Percentiles rank a stretch among this genome's conserved stretches.
Evolutionary conservation across 2,888 invertebrate genomes (phyloP).

Genomic region (Drosophila birchii): DNA sequence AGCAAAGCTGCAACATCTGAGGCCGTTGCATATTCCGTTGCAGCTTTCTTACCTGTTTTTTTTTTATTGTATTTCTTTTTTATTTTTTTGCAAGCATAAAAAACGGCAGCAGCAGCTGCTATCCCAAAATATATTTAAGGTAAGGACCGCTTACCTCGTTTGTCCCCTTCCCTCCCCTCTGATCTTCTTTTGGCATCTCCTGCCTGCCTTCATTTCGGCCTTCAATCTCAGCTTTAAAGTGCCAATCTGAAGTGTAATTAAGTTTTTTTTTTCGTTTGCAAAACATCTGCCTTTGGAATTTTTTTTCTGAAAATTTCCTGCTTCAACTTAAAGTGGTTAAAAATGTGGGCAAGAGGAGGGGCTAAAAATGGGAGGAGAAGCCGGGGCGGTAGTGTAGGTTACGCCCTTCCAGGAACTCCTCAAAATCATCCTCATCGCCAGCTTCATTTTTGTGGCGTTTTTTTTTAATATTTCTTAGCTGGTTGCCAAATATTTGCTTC

Average conservation of each 20-base stretch:
- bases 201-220: constrained; percentile 74
- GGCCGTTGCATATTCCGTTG: constrained; percentile 47
- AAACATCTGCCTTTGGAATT: constrained; percentile 72
- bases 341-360: background rate
- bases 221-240: constrained; percentile 71
- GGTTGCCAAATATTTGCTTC: constrained; percentile 69
- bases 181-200: constrained; percentile 14
- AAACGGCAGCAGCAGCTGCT: constrained; percentile 40
- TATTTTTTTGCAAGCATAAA: constrained; percentile 22
- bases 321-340: constrained; percentile 62
- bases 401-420: constrained; percentile 73
- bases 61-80: background rate
- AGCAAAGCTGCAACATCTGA: constrained; percentile 36
- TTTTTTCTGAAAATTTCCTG: constrained; percentile 1
- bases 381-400: constrained; percentile 43
- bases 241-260: constrained; percentile 69
- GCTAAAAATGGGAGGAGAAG: constrained; percentile 6
- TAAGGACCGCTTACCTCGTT: constrained; percentile 16
- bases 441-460: constrained; percentile 6
- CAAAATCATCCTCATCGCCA: constrained; percentile 29
- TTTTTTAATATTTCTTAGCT: constrained; percentile 20
- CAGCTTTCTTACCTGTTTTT: constrained; percentile 62
- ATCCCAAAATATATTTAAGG: constrained; percentile 37
- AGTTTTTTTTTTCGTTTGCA: constrained; percentile 60
- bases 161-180: background rate